phyloP scores from a whole-genome alignment of 2,113 vertebrate species.

The Pollachius pollachius region DNA sequence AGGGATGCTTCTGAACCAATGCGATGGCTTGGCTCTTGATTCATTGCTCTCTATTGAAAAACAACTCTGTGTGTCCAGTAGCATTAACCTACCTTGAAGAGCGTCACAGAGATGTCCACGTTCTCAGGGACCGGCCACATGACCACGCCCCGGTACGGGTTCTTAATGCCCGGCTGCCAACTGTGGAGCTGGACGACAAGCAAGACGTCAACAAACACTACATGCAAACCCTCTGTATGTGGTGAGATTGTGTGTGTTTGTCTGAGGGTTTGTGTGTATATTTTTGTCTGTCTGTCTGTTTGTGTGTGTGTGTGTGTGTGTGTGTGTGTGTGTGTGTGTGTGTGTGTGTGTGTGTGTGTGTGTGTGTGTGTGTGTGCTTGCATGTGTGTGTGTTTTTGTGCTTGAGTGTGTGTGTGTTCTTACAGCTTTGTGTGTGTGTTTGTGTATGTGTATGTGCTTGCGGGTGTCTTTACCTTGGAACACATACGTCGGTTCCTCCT shows the following conservation, averaged over 20 bases:
- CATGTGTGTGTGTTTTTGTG: background rate
- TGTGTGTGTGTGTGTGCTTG: slow-evolving; percentile 7
- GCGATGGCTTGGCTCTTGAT: too few relatives aligned
- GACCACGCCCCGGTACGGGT: slow-evolving; percentile 87
- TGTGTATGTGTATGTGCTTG: slow-evolving; percentile 8
- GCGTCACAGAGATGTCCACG: slow-evolving; percentile 86
- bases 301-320: slow-evolving; percentile 12
- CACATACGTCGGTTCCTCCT: slow-evolving; percentile 86
- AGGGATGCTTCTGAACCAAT: too few relatives aligned
- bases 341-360: slow-evolving; percentile 6
- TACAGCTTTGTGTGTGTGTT: background rate
- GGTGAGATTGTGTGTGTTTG: slow-evolving; percentile 9
- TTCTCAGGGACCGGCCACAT: slow-evolving; percentile 91
- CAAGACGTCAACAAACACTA: slow-evolving; percentile 4
- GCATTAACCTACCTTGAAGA: slow-evolving; percentile 80
- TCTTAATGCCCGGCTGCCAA: slow-evolving; percentile 90
- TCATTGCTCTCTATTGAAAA: too few relatives aligned
- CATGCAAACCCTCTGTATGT: background rate
- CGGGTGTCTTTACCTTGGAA: slow-evolving; percentile 78
- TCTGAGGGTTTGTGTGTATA: background rate
- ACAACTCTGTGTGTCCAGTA: too few relatives aligned
- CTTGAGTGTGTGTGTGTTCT: background rate
- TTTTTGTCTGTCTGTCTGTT: background rate
- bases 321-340: slow-evolving; percentile 2
- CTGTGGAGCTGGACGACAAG: slow-evolving; percentile 78